Evolutionary conservation across 2,888 invertebrate species (phyloP).

Genomic region (Opisthograptis luteolata): DNA sequence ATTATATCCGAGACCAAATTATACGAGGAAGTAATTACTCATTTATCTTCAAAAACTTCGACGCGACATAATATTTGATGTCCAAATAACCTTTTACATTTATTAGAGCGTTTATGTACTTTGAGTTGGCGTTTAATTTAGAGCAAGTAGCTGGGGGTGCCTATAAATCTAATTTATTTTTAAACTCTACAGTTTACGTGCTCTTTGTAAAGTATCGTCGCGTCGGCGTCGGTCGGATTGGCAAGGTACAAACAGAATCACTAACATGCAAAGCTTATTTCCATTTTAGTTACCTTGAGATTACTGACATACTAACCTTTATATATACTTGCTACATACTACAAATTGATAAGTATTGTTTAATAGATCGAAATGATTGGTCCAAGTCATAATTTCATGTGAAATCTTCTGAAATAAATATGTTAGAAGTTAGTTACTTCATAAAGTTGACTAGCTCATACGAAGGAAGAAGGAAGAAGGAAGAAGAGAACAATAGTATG

Average conservation of each 20-base stretch:
- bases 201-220: too few relatives aligned
- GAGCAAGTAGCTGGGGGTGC: slow-evolving; percentile 45
- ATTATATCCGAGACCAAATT: not conserved
- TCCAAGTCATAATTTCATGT: too few relatives aligned
- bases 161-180: slow-evolving; percentile 61
- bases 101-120: slow-evolving; percentile 27
- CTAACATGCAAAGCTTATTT: slow-evolving; percentile 15
- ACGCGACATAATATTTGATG: slow-evolving; percentile 9
- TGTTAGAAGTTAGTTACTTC: too few relatives aligned
- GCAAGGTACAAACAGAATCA: slow-evolving; percentile 35
- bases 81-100: slow-evolving; percentile 8
- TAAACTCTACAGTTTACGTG: slow-evolving; percentile 52
- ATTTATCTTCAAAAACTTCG: slow-evolving; percentile 11
- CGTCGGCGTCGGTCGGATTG: too few relatives aligned
- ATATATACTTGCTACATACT: too few relatives aligned
- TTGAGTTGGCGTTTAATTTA: slow-evolving; percentile 46
- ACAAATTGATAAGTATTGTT: too few relatives aligned
- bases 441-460: too few relatives aligned
- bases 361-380: too few relatives aligned
- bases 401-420: too few relatives aligned
- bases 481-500: too few relatives aligned
- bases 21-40: slow-evolving; percentile 12
- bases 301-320: too few relatives aligned
- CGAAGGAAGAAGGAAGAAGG: too few relatives aligned
- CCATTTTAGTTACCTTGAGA: slow-evolving; percentile 6